Percentiles rank a stretch among this genome's conserved stretches.
phyloP scores from a whole-genome alignment of 1,140 invertebrate species.

The Aradophagus sp. region DNA sequence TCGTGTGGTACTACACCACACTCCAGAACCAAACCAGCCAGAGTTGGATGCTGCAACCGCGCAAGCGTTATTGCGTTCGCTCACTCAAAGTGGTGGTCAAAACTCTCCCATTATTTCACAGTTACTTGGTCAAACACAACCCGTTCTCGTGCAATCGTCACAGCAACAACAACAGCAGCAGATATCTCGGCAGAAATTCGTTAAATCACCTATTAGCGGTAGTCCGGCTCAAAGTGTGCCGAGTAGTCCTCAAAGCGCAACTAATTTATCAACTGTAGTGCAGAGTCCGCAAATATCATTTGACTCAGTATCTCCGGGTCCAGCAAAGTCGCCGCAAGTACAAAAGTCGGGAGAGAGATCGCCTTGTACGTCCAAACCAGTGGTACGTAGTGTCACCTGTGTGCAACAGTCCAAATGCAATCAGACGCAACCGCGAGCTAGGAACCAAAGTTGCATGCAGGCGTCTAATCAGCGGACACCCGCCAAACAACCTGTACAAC shows the following conservation, averaged over 20 bases:
- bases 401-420: conserved; percentile 57
- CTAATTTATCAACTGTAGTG: background rate
- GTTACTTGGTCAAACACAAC: conserved; percentile 65
- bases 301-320: conserved; percentile 33
- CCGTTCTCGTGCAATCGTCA: conserved; percentile 47
- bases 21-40: conserved; percentile 71
- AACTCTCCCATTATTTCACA: conserved; percentile 73
- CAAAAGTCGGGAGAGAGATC: conserved; percentile 32
- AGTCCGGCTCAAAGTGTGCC: conserved; percentile 61
- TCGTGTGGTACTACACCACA: conserved; percentile 74
- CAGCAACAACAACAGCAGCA: conserved; percentile 30
- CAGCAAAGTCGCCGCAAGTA: conserved; percentile 30
- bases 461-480: conserved; percentile 53
- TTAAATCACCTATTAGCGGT: conserved; percentile 60
- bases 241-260: conserved; percentile 57
- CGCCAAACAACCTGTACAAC: conserved; percentile 51
- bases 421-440: conserved; percentile 14
- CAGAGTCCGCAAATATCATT: conserved; percentile 37
- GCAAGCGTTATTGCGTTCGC: conserved; percentile 68
- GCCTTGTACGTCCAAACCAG: conserved; percentile 30
- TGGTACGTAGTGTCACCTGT: conserved; percentile 23
- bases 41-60: conserved; percentile 71
- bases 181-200: conserved; percentile 60
- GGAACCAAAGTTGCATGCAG: conserved; percentile 45
- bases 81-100: conserved; percentile 68